These are phyloP conservation scores for Nymphalis io DNA, from an alignment of 1,140 invertebrate species.

Conservation along the genomic window DNA sequence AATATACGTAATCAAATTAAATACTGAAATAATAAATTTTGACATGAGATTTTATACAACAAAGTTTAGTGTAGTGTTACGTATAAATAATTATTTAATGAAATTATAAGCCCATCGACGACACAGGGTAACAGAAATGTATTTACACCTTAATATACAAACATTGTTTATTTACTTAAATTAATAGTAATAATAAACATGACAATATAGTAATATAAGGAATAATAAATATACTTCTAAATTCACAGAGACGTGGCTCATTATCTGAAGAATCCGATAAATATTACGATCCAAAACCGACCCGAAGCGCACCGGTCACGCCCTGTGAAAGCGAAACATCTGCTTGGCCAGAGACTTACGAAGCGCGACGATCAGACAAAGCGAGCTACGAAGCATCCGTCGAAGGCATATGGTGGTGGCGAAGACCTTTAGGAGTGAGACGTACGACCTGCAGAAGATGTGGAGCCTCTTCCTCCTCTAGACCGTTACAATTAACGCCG, in stretches of 20 bases:
- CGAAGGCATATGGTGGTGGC: constrained; percentile 69
- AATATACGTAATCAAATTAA: no score
- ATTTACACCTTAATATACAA: no score
- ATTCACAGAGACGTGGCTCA: constrained; percentile 69
- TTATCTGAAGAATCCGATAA: constrained; percentile 56
- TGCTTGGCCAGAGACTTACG: constrained; percentile 52
- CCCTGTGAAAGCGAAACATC: constrained; percentile 69
- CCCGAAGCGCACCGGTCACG: constrained; percentile 65
- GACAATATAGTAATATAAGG: no score
- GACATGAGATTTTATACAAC: no score
- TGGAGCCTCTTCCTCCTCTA: constrained; percentile 59
- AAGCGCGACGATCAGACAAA: constrained; percentile 48
- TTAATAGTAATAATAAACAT: no score
- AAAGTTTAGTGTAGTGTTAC: no score
- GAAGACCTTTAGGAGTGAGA: constrained; percentile 58
- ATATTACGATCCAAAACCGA: constrained; percentile 56
- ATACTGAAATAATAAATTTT: no score
- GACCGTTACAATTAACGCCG: constrained; percentile 62
- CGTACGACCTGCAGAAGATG: constrained; percentile 55
- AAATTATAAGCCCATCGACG: no score
- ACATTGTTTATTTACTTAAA: no score
- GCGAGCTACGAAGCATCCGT: constrained; percentile 51
- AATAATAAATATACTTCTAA: background rate
- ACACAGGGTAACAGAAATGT: no score
- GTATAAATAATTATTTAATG: no score